These are phyloP conservation scores for Polydrusus pterygomalis DNA, from an alignment of 2,888 invertebrate species.

Conservation along the genomic window DNA sequence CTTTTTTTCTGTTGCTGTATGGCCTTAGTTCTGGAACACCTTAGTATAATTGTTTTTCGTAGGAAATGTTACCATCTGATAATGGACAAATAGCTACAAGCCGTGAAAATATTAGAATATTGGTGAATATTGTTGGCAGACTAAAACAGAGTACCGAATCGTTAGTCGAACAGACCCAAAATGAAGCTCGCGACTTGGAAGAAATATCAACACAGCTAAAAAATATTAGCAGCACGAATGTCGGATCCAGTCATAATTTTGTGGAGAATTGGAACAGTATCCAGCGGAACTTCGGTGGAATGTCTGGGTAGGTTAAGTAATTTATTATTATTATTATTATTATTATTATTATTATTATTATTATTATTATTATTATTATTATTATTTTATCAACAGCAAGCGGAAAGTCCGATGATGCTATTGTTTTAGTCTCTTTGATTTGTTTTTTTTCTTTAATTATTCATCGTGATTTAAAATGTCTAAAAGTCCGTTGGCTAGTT, in stretches of 20 bases:
- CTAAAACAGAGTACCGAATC: conserved; percentile 75
- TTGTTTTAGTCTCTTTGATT: too few relatives aligned
- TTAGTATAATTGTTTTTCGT: conserved; percentile 42
- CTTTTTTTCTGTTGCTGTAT: too few relatives aligned
- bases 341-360: too few relatives aligned
- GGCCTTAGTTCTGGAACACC: too few relatives aligned
- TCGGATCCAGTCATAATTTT: conserved; percentile 62
- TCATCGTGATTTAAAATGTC: too few relatives aligned
- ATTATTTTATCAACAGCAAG: too few relatives aligned
- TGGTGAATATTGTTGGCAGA: conserved; percentile 74
- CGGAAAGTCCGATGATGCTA: too few relatives aligned
- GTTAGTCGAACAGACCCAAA: conserved; percentile 67
- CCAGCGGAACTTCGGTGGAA: conserved; percentile 74
- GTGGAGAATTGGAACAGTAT: conserved; percentile 72
- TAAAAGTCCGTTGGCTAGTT: too few relatives aligned
- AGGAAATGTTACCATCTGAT: conserved; percentile 76
- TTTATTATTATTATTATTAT: too few relatives aligned
- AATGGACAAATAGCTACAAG: conserved; percentile 75
- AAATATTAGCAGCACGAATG: conserved; percentile 69
- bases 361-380: too few relatives aligned
- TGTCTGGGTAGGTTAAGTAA: conserved; percentile 71
- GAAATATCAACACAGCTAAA: conserved; percentile 75
- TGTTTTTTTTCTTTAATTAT: too few relatives aligned
- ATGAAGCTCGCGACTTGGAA: conserved; percentile 74
- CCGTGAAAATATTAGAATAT: conserved; percentile 75